Conservation (phyloP, 23 tunicate genomes). For the Styela clava region DNA sequence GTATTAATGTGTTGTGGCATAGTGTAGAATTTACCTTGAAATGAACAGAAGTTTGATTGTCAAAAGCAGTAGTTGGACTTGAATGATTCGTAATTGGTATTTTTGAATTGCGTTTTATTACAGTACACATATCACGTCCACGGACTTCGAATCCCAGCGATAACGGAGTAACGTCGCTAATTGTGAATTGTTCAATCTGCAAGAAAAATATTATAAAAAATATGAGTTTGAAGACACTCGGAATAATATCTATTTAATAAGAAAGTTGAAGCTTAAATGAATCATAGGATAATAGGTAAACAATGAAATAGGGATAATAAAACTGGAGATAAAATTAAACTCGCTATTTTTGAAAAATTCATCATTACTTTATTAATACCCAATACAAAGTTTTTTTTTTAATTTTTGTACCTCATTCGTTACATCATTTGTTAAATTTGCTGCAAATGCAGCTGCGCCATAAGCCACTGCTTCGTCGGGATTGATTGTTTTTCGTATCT, state of each 20-base stretch:
- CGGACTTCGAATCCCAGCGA: neutral
- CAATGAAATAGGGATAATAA: too few relatives aligned
- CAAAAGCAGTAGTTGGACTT: neutral
- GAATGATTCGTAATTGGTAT: neutral
- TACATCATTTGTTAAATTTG: neutral
- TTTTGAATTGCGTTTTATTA: neutral
- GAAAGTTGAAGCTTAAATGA: neutral
- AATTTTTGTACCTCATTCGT: too few relatives aligned
- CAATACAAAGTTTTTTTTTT: too few relatives aligned
- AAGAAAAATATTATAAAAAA: neutral
- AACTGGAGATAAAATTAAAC: too few relatives aligned
- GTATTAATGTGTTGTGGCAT: too few relatives aligned
- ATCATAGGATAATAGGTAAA: too few relatives aligned
- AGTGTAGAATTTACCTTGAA: too few relatives aligned
- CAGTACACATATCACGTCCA: neutral
- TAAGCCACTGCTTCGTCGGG: slow-evolving; percentile 75
- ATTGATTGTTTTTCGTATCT: slow-evolving; percentile 46
- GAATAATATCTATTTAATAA: too few relatives aligned
- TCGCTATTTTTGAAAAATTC: too few relatives aligned
- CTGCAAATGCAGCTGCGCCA: slow-evolving; percentile 65
- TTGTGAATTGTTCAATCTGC: neutral
- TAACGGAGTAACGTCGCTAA: neutral
- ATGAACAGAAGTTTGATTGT: neutral
- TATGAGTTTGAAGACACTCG: neutral
- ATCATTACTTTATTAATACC: too few relatives aligned